A percentile compares a stretch with the other conserved stretches of the same genome.
These are phyloP conservation scores for Alosa sapidissima DNA, from an alignment of 2,797 vertebrate species.

Conservation along the genomic window DNA sequence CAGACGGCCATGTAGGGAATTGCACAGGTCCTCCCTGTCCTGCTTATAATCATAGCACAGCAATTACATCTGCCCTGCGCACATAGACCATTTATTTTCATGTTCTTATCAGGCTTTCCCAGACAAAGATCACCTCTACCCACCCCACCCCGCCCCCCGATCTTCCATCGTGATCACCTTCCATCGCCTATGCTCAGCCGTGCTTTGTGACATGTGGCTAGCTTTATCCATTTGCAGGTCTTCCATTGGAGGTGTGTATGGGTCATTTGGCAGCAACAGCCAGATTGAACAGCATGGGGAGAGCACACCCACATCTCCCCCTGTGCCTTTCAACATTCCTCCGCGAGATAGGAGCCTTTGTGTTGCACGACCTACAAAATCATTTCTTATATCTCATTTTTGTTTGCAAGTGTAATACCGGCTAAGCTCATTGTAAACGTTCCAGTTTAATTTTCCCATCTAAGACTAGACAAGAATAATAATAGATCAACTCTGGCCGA, in stretches of 20 bases:
- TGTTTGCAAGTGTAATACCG: constrained; percentile 72
- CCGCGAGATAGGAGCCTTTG: constrained; percentile 39
- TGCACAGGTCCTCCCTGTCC: neutral
- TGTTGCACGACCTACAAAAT: constrained; percentile 48
- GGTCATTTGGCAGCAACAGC: neutral
- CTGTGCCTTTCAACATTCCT: constrained; percentile 54
- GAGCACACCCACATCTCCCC: neutral
- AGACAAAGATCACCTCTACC: neutral
- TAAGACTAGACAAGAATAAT: constrained; percentile 58
- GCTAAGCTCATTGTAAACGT: constrained; percentile 70
- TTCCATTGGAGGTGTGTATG: neutral
- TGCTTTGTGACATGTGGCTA: neutral
- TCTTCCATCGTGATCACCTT: neutral
- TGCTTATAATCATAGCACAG: neutral
- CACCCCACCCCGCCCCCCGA: neutral
- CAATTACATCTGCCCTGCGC: neutral
- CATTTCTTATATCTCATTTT: constrained; percentile 69
- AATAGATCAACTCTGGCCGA: constrained; percentile 49
- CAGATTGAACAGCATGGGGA: neutral
- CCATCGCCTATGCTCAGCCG: neutral
- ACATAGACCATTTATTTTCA: neutral
- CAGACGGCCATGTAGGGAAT: constrained; percentile 13
- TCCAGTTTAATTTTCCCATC: constrained; percentile 70
- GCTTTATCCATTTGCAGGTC: neutral
- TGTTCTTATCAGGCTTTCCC: neutral